Evolutionary conservation across 2,113 vertebrate species (phyloP), one percentile per base, ranked within the genome.

Genomic region (Cariama cristata): DNA sequence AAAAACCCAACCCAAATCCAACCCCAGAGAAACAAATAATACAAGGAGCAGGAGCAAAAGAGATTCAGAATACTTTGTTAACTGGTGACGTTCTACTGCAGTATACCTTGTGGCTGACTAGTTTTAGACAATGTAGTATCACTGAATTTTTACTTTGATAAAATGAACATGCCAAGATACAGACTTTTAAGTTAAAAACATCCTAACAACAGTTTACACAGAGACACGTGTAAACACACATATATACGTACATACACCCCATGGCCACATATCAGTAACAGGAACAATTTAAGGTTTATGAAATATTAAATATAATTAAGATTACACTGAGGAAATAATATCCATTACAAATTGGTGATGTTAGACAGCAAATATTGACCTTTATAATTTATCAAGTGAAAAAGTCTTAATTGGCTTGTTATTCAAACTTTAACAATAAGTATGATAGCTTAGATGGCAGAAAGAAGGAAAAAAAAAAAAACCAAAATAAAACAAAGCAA

Each of bases 281-380:
- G 59, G 49, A 96, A 96, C 74, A 91, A 89, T 77, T 96, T 88
- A 90, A 88, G 42, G 50, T 71, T 77, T 95, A 93, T 90, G 64
- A 96, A 94, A 94, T 85, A 96, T 50, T 93, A 94, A 82, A 68
- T 64, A 53, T 38, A 96, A 85, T 91, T 92, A 88, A 83, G 67
- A 86, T 77, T 64, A 80, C 17, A 79, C 30, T 79, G 76, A 92
- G 67, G 63, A 97, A 97, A 66, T 73, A 93, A 95, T 67, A 94
- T 85, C 82, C 88, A 93, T 94, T 96, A 96, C 45, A 97, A 89
- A 96, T 96, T 92, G 94, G 91, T 96, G 86, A 91, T 97, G 86
- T 88, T 94, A 96, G 79, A 97, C 35, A 96, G 96, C 92, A 97
- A 98, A 97, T 98, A 97, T 42, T 97, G 96, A 97, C 79, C 96